These are phyloP conservation scores for Echinops telfairi DNA, from an alignment of 2,113 vertebrate genomes.

Conservation along the genomic window DNA sequence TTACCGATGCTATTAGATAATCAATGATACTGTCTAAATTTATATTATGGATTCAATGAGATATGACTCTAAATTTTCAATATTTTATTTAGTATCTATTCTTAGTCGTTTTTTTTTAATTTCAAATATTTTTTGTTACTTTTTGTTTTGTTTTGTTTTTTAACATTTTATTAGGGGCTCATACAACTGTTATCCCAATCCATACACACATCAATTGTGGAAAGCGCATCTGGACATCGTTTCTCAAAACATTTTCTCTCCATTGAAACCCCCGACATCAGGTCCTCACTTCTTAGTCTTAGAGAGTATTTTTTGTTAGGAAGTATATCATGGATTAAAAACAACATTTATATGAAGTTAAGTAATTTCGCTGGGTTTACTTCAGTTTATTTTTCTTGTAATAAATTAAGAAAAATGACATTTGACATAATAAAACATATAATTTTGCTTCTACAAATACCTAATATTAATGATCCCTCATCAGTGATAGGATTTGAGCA, in stretches of 20 bases:
- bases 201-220: too few species aligned
- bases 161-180: too few species aligned
- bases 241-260: too few species aligned
- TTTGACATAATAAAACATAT: conserved; percentile 32
- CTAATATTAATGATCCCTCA: not conserved
- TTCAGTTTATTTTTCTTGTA: conserved; percentile 42
- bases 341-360: conserved; percentile 23
- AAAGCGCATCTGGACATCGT: too few species aligned
- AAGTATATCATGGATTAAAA: conserved; percentile 48
- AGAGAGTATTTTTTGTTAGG: conserved; percentile 5
- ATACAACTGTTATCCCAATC: too few species aligned
- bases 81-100: conserved; percentile 39
- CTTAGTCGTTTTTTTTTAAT: too few species aligned
- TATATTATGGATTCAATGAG: conserved; percentile 33
- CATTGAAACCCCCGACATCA: too few species aligned
- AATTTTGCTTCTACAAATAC: conserved; percentile 3
- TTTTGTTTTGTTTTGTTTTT: too few species aligned
- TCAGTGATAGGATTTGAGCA: too few species aligned
- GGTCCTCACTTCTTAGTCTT: conserved; percentile 57
- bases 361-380: conserved; percentile 11
- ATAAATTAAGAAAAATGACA: conserved; percentile 48
- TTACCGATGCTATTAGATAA: conserved; percentile 12
- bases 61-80: conserved; percentile 30
- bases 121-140: too few species aligned
- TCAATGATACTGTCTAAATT: conserved; percentile 17